Evolutionary conservation across 2,888 invertebrate species (phyloP).

Genomic region (Melinaea menophilus): DNA sequence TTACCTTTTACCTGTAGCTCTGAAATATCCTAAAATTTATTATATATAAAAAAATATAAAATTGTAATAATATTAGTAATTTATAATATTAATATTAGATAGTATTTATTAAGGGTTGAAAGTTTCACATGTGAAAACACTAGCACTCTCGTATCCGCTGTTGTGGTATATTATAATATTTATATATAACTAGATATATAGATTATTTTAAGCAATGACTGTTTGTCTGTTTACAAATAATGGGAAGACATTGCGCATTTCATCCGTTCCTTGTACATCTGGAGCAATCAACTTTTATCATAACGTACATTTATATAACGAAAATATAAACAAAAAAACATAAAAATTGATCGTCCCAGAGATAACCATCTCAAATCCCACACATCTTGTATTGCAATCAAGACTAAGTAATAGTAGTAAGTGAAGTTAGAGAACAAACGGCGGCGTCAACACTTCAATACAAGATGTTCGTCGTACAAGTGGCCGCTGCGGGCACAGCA

Average conservation of each 20-base stretch:
- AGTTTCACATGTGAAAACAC: constrained; percentile 79
- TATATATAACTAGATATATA: constrained; percentile 68
- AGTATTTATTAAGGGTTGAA: constrained; percentile 61
- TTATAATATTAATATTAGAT: constrained; percentile 73
- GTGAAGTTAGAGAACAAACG: constrained; percentile 14
- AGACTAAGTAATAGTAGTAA: constrained; percentile 5
- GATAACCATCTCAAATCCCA: constrained; percentile 61
- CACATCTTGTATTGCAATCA: constrained; percentile 54
- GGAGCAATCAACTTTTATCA: constrained; percentile 60
- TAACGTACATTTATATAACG: constrained; percentile 3
- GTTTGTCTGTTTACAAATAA: constrained; percentile 70
- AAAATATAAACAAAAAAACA: constrained; percentile 8
- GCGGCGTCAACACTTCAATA: constrained; percentile 44
- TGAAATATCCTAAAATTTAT: constrained; percentile 63
- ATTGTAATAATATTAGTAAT: constrained; percentile 69
- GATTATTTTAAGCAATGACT: constrained; percentile 74
- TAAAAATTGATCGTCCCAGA: constrained; percentile 62
- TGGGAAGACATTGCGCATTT: constrained; percentile 79
- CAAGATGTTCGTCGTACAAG: constrained; percentile 49
- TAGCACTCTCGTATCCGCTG: constrained; percentile 75
- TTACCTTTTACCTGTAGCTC: constrained; percentile 69
- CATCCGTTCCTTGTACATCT: constrained; percentile 75
- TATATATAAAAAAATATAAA: constrained; percentile 59
- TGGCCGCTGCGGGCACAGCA: constrained; percentile 22
- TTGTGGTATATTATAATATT: constrained; percentile 66